Conservation (phyloP, 1,140 invertebrate species). For the Drosophila dunni region DNA sequence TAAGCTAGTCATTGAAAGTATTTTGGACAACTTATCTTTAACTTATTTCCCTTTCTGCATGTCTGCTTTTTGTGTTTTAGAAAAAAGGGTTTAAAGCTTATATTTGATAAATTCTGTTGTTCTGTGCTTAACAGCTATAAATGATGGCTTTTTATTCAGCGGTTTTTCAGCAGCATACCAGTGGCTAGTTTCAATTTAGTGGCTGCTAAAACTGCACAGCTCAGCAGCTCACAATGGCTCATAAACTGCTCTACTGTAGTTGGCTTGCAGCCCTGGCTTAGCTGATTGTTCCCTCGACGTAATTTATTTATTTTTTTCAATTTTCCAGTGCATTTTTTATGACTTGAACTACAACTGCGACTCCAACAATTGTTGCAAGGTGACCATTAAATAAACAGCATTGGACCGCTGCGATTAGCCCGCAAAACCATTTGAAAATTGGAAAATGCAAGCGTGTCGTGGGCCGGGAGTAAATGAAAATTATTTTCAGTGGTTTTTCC, state of each 20-base stretch:
- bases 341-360: neutral
- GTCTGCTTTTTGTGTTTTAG: too few relatives aligned
- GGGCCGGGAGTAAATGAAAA: conserved; percentile 12
- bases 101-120: too few relatives aligned
- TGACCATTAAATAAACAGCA: conserved; percentile 52
- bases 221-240: neutral
- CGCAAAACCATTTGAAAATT: conserved; percentile 49
- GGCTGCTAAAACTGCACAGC: too few relatives aligned
- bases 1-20: too few relatives aligned
- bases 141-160: too few relatives aligned
- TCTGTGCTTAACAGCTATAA: too few relatives aligned
- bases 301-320: conserved; percentile 5
- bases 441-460: conserved; percentile 35
- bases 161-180: too few relatives aligned
- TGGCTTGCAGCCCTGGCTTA: conserved; percentile 1
- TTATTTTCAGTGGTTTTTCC: conserved; percentile 1
- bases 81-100: too few relatives aligned
- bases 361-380: conserved; percentile 3
- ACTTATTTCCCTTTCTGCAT: neutral
- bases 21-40: neutral
- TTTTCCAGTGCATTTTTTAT: conserved; percentile 37
- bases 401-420: conserved; percentile 21
- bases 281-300: conserved; percentile 1
- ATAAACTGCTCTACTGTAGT: neutral
- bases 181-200: too few relatives aligned